phyloP scores from a whole-genome alignment of 2,888 invertebrate species.

The Pristionchus japonicus region DNA sequence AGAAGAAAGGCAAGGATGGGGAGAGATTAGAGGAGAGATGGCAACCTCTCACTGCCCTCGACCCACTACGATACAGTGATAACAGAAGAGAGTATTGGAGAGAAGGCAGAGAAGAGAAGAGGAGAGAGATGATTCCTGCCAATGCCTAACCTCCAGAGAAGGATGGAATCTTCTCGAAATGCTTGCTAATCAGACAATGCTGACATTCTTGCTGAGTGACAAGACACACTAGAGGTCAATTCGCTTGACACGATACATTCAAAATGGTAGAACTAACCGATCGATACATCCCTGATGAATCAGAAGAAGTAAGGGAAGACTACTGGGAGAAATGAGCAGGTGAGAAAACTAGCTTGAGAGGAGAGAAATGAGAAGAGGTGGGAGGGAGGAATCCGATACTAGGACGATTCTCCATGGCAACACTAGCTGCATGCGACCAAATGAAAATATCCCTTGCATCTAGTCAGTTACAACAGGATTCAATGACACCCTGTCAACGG shows the following conservation, averaged over 20 bases:
- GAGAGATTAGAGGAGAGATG: constrained; percentile 7
- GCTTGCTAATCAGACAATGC: constrained; percentile 23
- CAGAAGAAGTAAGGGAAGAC: not conserved
- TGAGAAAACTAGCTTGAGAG: not conserved
- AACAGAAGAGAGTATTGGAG: not conserved
- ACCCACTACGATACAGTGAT: constrained; percentile 35
- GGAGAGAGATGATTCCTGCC: constrained; percentile 20
- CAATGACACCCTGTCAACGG: no score
- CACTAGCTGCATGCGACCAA: constrained; percentile 1
- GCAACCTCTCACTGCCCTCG: not conserved
- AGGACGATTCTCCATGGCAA: constrained; percentile 29
- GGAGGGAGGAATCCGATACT: not conserved
- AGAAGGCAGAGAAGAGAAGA: not conserved
- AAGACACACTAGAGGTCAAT: not conserved
- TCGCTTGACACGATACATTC: no score
- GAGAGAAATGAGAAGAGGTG: not conserved
- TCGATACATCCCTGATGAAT: not conserved
- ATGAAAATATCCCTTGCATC: not conserved
- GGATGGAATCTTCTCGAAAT: constrained; percentile 21
- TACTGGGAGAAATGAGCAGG: not conserved
- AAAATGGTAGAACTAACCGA: not conserved
- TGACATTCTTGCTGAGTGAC: not conserved
- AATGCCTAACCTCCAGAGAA: not conserved
- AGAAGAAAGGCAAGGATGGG: constrained; percentile 9
- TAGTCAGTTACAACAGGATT: not conserved